These are phyloP conservation scores for Desoria tigrina DNA, from an alignment of 2,888 invertebrate genomes.

Conservation along the genomic window DNA sequence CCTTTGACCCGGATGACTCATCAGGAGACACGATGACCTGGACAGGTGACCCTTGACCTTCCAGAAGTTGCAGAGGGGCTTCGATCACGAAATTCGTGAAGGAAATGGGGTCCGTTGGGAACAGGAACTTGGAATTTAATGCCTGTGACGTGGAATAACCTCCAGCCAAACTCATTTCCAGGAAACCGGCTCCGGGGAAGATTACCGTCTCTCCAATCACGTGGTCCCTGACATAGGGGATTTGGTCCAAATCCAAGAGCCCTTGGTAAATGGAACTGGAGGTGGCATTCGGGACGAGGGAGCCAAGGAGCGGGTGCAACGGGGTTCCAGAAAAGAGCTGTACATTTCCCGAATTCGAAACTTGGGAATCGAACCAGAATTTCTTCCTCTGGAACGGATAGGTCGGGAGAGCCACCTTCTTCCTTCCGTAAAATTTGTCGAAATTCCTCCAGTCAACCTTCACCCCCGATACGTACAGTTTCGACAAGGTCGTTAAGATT, in stretches of 20 bases:
- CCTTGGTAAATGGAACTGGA: slow-evolving; percentile 23
- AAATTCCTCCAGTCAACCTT: slow-evolving; percentile 28
- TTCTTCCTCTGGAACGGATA: slow-evolving; percentile 37
- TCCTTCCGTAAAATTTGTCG: slow-evolving; percentile 22
- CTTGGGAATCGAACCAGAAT: slow-evolving; percentile 28
- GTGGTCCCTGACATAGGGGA: slow-evolving; percentile 24
- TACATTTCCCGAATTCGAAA: not conserved
- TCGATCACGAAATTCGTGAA: slow-evolving; percentile 32
- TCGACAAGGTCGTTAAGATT: slow-evolving; percentile 14
- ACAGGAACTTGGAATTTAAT: not conserved
- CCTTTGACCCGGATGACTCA: not conserved
- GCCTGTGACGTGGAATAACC: slow-evolving; percentile 19
- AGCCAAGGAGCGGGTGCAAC: slow-evolving; percentile 37
- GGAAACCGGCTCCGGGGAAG: slow-evolving; percentile 4
- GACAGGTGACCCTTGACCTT: not conserved
- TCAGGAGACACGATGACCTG: not conserved
- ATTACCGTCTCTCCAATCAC: not conserved
- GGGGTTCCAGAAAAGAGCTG: not conserved
- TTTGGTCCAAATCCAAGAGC: slow-evolving; percentile 10
- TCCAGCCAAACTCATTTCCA: slow-evolving; percentile 25
- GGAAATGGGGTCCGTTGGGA: slow-evolving; percentile 26
- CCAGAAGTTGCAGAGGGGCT: slow-evolving; percentile 19
- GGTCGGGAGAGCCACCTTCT: slow-evolving; percentile 26
- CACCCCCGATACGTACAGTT: slow-evolving; percentile 28
- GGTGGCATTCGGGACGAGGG: slow-evolving; percentile 29